phyloP scores from a whole-genome alignment of 2,113 vertebrate genomes.

The Scartelaos histophorus region DNA sequence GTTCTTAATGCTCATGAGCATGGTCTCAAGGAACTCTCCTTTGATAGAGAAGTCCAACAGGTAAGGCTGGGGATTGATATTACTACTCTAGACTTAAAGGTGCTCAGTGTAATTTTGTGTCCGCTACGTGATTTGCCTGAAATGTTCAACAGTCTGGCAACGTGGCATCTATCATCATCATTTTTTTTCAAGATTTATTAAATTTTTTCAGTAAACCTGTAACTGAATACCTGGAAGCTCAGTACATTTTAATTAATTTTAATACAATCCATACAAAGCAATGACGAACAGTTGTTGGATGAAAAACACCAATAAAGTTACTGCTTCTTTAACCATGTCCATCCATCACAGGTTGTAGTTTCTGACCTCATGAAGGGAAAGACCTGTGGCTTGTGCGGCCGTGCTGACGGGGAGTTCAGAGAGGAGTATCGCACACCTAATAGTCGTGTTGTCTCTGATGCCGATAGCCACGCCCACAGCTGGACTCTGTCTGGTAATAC shows the following conservation, averaged over 20 bases:
- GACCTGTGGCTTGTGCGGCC: slow-evolving; percentile 77
- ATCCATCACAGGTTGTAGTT: slow-evolving; percentile 63
- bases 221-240: background rate
- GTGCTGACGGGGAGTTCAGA: slow-evolving; percentile 69
- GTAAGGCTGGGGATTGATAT: background rate
- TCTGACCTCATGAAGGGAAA: slow-evolving; percentile 75
- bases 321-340: background rate
- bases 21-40: slow-evolving; percentile 1
- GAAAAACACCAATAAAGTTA: background rate
- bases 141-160: background rate
- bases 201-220: background rate
- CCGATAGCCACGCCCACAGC: slow-evolving; percentile 70
- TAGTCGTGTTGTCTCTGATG: slow-evolving; percentile 63
- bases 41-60: background rate
- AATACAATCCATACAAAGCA: no score
- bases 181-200: no score
- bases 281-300: background rate
- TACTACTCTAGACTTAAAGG: background rate
- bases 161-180: no score
- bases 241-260: background rate
- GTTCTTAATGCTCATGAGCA: background rate
- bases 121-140: background rate
- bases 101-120: background rate
- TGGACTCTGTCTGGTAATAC: slow-evolving; percentile 71
- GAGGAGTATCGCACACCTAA: slow-evolving; percentile 71